Evolutionary conservation across 2,797 vertebrate species (phyloP).

Genomic region (Anableps anableps): DNA sequence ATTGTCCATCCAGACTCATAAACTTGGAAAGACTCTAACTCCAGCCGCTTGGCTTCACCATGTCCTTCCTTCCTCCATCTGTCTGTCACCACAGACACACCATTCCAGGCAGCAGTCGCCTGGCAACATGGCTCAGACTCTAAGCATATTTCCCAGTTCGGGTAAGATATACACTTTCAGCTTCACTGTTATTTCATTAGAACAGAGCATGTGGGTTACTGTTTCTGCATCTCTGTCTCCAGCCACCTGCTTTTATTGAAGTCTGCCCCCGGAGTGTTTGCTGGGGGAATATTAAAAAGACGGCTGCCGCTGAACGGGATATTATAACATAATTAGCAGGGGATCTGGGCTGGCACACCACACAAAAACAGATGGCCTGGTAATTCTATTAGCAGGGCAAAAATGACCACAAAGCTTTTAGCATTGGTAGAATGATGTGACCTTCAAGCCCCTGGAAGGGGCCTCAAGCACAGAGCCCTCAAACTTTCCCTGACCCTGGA

Average conservation of each 20-base stretch:
- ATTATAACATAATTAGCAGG: constrained; percentile 91
- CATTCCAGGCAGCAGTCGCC: constrained; percentile 82
- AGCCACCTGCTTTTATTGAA: constrained; percentile 82
- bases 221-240: constrained; percentile 72
- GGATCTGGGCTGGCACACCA: constrained; percentile 83
- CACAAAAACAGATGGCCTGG: constrained; percentile 90
- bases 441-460: constrained; percentile 78
- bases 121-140: constrained; percentile 83
- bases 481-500: constrained; percentile 56
- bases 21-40: constrained; percentile 53
- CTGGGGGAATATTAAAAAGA: constrained; percentile 82
- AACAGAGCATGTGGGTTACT: constrained; percentile 70
- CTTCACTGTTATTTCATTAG: constrained; percentile 79
- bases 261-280: constrained; percentile 77
- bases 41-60: constrained; percentile 67
- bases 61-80: constrained; percentile 75
- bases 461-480: constrained; percentile 46
- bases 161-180: constrained; percentile 81
- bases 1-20: constrained; percentile 51
- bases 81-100: constrained; percentile 72
- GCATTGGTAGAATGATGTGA: constrained; percentile 74
- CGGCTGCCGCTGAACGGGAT: constrained; percentile 84
- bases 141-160: constrained; percentile 81
- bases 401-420: constrained; percentile 85
- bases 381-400: constrained; percentile 92